Evolutionary conservation across 2,113 vertebrate species (phyloP).

Genomic region (Channa argus): DNA sequence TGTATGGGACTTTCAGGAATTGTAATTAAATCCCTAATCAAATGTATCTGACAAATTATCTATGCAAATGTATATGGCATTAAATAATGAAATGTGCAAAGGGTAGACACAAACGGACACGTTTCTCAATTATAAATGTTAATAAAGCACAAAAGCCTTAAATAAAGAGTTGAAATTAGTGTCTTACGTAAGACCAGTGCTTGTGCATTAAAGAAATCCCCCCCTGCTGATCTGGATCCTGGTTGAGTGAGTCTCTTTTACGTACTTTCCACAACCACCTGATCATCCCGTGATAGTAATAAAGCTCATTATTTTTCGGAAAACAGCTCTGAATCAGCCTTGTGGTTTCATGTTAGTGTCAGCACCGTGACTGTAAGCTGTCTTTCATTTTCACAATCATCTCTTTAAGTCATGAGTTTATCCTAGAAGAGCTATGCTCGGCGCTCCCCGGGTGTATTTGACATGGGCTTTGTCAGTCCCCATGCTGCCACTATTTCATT

Average conservation of each 20-base stretch:
- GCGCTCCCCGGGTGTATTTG: background rate
- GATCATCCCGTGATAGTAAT: background rate
- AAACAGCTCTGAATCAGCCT: constrained; percentile 2
- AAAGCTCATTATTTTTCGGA: background rate
- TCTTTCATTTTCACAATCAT: background rate
- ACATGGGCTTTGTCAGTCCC: background rate
- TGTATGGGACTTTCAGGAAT: constrained; percentile 18
- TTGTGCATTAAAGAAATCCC: background rate
- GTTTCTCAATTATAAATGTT: too few species aligned
- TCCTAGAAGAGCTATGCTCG: background rate
- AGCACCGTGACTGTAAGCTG: background rate
- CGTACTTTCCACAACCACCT: background rate
- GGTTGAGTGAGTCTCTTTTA: constrained; percentile 1
- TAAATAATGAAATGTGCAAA: too few species aligned
- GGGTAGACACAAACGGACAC: too few species aligned
- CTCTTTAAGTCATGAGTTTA: background rate
- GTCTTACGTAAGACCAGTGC: too few species aligned
- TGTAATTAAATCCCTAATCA: constrained; percentile 7
- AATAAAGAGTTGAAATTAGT: too few species aligned
- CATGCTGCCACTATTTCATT: background rate
- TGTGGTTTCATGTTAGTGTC: constrained; percentile 18
- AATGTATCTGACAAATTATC: background rate
- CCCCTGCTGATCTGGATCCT: background rate
- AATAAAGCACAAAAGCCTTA: too few species aligned
- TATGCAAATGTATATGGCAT: background rate